Evolutionary conservation across 1,140 invertebrate genomes (phyloP).

Genomic region (Chrysoperla carnea): DNA sequence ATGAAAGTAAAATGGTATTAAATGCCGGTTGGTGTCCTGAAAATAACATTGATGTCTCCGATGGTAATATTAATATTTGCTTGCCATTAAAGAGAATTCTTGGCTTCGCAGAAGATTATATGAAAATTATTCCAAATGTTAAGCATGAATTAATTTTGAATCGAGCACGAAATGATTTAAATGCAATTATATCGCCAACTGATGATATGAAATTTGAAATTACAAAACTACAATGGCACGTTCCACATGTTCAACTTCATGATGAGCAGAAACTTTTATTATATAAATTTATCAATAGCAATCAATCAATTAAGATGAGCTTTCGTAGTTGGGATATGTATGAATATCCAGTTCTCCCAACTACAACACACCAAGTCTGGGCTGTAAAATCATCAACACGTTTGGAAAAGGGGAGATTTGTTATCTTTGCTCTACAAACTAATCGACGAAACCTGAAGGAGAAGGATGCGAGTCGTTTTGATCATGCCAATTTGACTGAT

Average conservation of each 20-base stretch:
- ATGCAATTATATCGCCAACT: conserved; percentile 1
- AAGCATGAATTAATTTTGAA: conserved; percentile 23
- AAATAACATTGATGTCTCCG: conserved; percentile 7
- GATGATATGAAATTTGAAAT: not conserved
- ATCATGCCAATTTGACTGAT: conserved; percentile 7
- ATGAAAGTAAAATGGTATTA: too few species aligned
- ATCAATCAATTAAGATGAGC: conserved; percentile 4
- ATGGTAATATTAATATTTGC: conserved; percentile 14
- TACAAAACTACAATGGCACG: conserved; percentile 5
- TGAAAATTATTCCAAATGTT: conserved; percentile 19
- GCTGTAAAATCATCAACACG: conserved; percentile 6
- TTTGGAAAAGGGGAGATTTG: conserved; percentile 7
- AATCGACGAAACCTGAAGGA: not conserved
- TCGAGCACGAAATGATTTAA: conserved; percentile 11
- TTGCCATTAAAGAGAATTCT: conserved; percentile 18
- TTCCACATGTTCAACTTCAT: conserved; percentile 6
- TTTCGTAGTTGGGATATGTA: conserved; percentile 7
- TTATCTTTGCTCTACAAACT: conserved; percentile 8
- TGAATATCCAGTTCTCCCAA: conserved; percentile 5
- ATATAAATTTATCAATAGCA: conserved; percentile 6
- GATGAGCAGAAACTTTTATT: conserved; percentile 1
- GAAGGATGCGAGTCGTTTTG: conserved; percentile 4
- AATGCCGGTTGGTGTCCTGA: too few species aligned
- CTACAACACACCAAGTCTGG: conserved; percentile 7
- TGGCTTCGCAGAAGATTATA: conserved; percentile 24